phyloP scores from a whole-genome alignment of 2,113 vertebrate genomes.

The Cynocephalus volans region DNA sequence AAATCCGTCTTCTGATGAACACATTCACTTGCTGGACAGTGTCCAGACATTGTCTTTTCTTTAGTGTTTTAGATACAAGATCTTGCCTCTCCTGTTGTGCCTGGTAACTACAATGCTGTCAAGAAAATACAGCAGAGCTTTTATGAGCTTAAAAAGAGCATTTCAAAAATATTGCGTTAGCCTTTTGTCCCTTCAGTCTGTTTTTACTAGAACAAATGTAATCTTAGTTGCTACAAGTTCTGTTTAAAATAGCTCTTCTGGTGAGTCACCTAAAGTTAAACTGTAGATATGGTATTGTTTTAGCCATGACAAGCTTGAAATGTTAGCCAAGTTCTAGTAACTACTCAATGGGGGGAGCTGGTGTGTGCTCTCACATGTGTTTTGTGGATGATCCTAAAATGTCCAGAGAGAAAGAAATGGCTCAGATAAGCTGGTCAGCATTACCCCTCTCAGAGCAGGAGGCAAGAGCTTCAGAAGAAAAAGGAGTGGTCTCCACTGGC shows the following conservation, averaged over 20 bases:
- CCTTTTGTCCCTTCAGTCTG: slow-evolving; percentile 68
- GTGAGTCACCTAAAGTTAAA: slow-evolving; percentile 78
- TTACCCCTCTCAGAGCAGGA: background rate
- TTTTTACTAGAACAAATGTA: slow-evolving; percentile 81
- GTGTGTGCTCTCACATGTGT: background rate
- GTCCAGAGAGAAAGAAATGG: slow-evolving; percentile 36
- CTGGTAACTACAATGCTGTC: slow-evolving; percentile 84
- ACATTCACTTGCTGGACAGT: background rate
- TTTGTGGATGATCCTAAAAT: slow-evolving; percentile 51
- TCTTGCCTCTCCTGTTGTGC: slow-evolving; percentile 82
- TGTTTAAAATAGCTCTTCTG: slow-evolving; percentile 79
- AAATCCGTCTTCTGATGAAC: slow-evolving; percentile 14
- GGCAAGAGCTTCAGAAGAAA: background rate
- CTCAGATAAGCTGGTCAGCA: background rate
- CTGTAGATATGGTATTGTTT: slow-evolving; percentile 80
- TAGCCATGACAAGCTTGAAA: slow-evolving; percentile 73
- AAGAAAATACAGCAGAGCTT: slow-evolving; percentile 80
- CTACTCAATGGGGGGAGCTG: background rate
- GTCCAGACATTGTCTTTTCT: background rate
- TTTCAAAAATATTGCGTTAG: slow-evolving; percentile 83
- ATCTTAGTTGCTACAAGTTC: slow-evolving; percentile 80
- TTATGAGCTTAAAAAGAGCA: slow-evolving; percentile 76
- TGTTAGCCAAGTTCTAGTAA: slow-evolving; percentile 63
- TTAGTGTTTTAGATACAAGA: slow-evolving; percentile 59
- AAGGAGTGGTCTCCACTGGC: background rate